Evolutionary conservation across 2,797 vertebrate species (phyloP).

Genomic region (Lithobates sylvaticus): DNA sequence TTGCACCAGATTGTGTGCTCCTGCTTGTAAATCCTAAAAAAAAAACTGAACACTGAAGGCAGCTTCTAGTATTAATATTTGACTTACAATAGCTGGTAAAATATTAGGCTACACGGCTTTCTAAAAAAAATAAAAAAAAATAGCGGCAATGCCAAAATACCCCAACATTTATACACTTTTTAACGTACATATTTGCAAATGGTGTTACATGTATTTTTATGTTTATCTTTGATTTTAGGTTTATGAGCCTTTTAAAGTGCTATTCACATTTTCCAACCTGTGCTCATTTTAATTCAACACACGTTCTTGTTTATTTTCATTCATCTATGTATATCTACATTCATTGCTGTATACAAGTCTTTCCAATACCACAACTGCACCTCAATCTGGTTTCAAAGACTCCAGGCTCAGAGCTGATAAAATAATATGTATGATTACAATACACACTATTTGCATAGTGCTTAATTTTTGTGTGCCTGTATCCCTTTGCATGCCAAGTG

Average conservation of each 20-base stretch:
- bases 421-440: neutral
- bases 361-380: neutral
- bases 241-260: neutral
- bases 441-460: neutral
- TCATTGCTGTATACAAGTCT: slow-evolving; percentile 1
- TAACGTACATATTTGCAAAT: neutral
- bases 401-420: neutral
- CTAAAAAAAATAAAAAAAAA: neutral
- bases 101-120: no score
- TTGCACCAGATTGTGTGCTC: no score
- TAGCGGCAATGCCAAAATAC: neutral
- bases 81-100: no score
- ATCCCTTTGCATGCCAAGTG: neutral
- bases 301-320: neutral
- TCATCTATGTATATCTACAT: neutral
- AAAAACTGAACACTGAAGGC: no score
- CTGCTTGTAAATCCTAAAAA: no score
- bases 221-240: neutral
- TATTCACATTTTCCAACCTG: neutral
- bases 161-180: neutral
- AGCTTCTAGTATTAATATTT: no score
- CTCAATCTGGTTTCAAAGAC: neutral
- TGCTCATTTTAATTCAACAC: neutral
- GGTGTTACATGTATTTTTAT: neutral
- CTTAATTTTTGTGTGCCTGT: neutral